Evolutionary conservation across 2,113 vertebrate species (phyloP).

Genomic region (Corythornis madagascariensis): DNA sequence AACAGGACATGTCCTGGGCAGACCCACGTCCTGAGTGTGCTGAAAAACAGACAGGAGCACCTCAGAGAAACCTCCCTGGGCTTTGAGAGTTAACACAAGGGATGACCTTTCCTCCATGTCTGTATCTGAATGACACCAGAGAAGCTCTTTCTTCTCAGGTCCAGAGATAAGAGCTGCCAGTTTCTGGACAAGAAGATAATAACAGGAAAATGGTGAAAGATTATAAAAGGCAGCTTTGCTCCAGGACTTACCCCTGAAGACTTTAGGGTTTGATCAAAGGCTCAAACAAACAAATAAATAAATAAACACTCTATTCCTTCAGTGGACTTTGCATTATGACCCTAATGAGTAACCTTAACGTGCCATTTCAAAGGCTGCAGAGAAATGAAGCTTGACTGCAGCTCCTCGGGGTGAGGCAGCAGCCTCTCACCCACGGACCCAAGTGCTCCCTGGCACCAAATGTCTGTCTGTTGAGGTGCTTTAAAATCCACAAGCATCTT

Average conservation of each 20-base stretch:
- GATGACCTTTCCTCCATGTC: background rate
- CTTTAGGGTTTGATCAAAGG: conserved; percentile 10
- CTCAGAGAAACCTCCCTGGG: background rate
- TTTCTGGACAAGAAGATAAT: background rate
- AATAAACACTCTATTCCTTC: background rate
- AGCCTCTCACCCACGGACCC: background rate
- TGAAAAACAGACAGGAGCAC: background rate
- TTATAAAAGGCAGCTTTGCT: background rate
- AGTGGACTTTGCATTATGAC: background rate
- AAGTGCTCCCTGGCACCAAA: accelerated
- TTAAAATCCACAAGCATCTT: background rate
- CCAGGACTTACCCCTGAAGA: background rate
- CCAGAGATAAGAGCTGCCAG: background rate
- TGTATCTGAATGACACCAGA: background rate
- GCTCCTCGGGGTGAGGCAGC: background rate
- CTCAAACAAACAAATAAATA: background rate
- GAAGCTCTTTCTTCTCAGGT: background rate
- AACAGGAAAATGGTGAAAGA: background rate
- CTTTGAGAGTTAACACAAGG: background rate
- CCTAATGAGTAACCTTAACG: background rate
- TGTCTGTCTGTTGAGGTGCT: background rate
- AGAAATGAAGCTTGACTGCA: background rate
- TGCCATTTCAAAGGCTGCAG: background rate
- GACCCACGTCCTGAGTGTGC: background rate
- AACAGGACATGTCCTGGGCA: background rate